Conservation (phyloP, 2,888 invertebrate species). For the Bibio marci region DNA sequence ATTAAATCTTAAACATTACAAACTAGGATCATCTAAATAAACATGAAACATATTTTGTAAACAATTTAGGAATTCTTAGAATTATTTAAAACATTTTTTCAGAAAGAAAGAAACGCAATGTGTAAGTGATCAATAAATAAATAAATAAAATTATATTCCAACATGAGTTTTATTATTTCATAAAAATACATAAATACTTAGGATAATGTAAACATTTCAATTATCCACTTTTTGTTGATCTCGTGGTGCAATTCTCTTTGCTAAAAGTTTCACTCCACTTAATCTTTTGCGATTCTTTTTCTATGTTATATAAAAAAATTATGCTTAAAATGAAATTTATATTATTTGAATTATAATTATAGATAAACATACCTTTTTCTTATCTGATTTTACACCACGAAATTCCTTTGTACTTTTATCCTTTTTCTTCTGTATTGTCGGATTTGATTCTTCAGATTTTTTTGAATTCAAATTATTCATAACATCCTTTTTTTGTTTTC, state of each 20-base stretch:
- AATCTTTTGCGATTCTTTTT: constrained; percentile 16
- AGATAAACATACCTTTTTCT: constrained; percentile 14
- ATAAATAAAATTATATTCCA: too few relatives aligned
- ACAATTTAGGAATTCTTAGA: too few relatives aligned
- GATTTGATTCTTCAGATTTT: background rate
- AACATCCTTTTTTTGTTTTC: background rate
- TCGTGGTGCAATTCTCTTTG: constrained; percentile 25
- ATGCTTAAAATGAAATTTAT: background rate
- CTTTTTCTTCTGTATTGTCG: background rate
- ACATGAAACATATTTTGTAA: too few relatives aligned
- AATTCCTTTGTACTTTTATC: constrained; percentile 21
- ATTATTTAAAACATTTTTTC: too few relatives aligned
- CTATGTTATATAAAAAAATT: background rate
- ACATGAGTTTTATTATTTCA: too few relatives aligned
- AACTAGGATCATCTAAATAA: too few relatives aligned
- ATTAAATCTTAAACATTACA: too few relatives aligned
- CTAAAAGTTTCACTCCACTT: constrained; percentile 18
- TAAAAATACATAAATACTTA: too few relatives aligned
- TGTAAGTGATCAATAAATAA: too few relatives aligned
- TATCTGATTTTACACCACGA: constrained; percentile 21
- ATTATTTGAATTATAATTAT: background rate
- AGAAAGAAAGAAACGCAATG: too few relatives aligned
- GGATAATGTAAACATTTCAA: too few relatives aligned
- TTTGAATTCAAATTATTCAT: background rate
- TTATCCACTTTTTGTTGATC: too few relatives aligned